Evolutionary conservation across 2,113 vertebrate species (phyloP), one percentile per base, ranked within the genome.

Genomic region (Podarcis cretensis): DNA sequence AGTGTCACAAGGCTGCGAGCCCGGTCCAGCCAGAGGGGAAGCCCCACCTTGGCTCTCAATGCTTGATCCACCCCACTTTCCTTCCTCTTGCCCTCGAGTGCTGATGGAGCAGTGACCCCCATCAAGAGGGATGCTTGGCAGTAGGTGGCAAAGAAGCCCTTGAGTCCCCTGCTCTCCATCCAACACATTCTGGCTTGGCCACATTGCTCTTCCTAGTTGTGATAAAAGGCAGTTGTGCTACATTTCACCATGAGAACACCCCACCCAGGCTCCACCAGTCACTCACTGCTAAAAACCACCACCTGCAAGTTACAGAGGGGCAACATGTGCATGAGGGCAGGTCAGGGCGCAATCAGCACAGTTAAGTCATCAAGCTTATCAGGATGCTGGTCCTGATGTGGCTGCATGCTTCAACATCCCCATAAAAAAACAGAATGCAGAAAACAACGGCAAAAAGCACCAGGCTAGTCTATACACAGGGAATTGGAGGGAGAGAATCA

Each of bases 121-220:
- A 18, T 20, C 48, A 30, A 57, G 27, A 5, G 76, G 43, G 59
- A 27, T 4, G 9, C 57, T 0, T 88, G 32, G 82, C 16, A 20
- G 2, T 0, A 1, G 1, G 0, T 54, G 37, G 12, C 1, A 79
- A 32, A 21, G 0, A 18, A 63, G 59, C 66, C 83, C 5, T 27
- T 4, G 43, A 73, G 1, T 30, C 48, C 54, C 4, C 3, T 75
- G 73, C 48, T 54, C 10, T 54, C 48, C 10, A 54, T 54, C 48
- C 48, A 54, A 54, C 48, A 54, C 48, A 54, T 23, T 23, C 4
- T 23, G 37, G 35, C 74, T 7, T 40, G 21, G 37, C 35, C 35
- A 76, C 4, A 8, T 7, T 23, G 32, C 74, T 76, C 20, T 20
- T 40, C 18, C 6, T 16, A 35, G 9, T 9, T 18, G 20, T 25